Base-by-base conservation (phyloP, 2,113 vertebrate species). In the Neodontobutis hainanensis region DNA sequence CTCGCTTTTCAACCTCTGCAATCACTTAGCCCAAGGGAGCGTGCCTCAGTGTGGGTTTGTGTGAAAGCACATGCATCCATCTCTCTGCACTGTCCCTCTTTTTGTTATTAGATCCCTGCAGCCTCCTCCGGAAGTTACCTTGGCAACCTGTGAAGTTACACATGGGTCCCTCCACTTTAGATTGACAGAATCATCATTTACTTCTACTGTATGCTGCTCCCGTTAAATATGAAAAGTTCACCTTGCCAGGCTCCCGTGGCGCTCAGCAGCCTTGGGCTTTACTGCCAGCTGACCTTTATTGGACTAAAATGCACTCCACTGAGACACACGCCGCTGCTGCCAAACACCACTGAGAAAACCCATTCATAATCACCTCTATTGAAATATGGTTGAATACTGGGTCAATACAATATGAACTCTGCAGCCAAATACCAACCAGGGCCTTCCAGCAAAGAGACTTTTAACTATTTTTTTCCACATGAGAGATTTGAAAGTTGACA, bases 21-120 rank as follows among this genome's bases (percentile, higher is more conserved):
- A 88, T 88, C 84, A 81, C 65, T 88, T 82, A 70, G 70, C 81
- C 82, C 11, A 65, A 61, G 71, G 72, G 45, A 60, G 48, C 5
- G n/a, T 7, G 77, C 68, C 64, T 57, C 0, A 36, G 60, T 44
- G 68, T 70, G 70, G 34, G 72, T 74, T 44, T 51, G 49, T 44
- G 57, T 42, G 67, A 46, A 49, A 52, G 65, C 44, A 73, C 67
- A 45, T 27, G 78, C 70, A 77, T 82, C 74, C 70, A 56, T 72
- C 72, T 65, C 38, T 58, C 69, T 19, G 4, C 70, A 50, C 70
- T 59, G 61, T 62, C 10, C 19, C 47, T n/a, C 14, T 63, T 72
- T 75, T 84, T 80, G 87, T 85, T 84, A 88, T 85, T 83, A 85
- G 44, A 86, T 80, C 74, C 63, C 0, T 5, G 15, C 62, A 66